Base-by-base conservation (phyloP, 1,140 invertebrate genomes). In the Lordiphosa clarofinis region DNA sequence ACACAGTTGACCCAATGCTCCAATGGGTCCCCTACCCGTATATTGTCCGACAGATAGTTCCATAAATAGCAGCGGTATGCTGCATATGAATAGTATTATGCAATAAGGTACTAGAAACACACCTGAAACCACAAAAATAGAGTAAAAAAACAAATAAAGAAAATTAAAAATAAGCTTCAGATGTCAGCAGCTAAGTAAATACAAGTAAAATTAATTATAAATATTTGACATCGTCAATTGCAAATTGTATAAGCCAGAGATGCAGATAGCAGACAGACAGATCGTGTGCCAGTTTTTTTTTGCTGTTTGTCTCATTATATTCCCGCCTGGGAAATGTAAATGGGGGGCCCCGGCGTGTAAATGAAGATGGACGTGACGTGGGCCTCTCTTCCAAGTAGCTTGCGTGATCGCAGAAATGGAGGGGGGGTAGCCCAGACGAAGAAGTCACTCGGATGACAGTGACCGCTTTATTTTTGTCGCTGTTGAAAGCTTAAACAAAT, bases 21-120 rank as follows among this genome's bases (percentile, higher is more conserved):
- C 94, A 56, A 96, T 95, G 4, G 94, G 94, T 54, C 94, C 95
- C 62, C 95, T 91, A 40, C 94, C 93, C 3, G 94, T 95, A 75
- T 94, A 96, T 78, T 96, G 95, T 33, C 95, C 95, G 54, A 96
- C 91, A 13, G 94, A 93, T 46, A 96, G 88, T 88, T 96, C 95
- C 94, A 96, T 95, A 84, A 95, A 95, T n/a, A 96, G 90, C 89
- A 96, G 90, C 1, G 95, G 95, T 50, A 95, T 92, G 39, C 94
- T 94, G 87, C 94, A 95, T 70, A 95, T 91, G 65, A 95, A 82
- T 86, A 95, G 92, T 88, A 95, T 94, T 87, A 95, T 92, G 88
- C 94, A 94, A 89, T 96, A 96, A 67, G 95, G 95, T 87, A 96
- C 93, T 72, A 96, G 90, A 90, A 96, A 96, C 48, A 94, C 94